These are phyloP conservation scores for Anolis carolinensis DNA, from an alignment of 2,113 vertebrate species.

Conservation along the genomic window DNA sequence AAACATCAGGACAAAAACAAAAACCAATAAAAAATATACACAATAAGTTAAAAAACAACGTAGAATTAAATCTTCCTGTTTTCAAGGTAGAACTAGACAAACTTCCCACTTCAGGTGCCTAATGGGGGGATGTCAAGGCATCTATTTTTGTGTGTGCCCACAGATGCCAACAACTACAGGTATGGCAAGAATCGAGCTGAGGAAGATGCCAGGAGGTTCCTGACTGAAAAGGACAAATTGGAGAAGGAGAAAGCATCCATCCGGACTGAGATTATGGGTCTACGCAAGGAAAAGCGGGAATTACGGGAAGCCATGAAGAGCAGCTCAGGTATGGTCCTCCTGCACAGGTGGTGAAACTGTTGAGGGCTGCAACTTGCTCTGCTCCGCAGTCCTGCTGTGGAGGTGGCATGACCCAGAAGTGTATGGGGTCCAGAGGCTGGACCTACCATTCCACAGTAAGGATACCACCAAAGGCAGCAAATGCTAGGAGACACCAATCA, in stretches of 20 bases:
- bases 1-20: too few species aligned
- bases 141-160: accelerated
- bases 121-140: background rate
- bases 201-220: slow-evolving; percentile 90
- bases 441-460: background rate
- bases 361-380: background rate
- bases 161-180: slow-evolving; percentile 91
- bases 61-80: background rate
- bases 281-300: slow-evolving; percentile 89
- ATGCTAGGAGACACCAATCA: too few species aligned
- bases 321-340: slow-evolving; percentile 74
- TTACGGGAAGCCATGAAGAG: slow-evolving; percentile 86
- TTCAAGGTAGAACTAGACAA: background rate
- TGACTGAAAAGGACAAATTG: slow-evolving; percentile 90
- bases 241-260: slow-evolving; percentile 87
- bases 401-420: background rate
- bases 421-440: too few species aligned
- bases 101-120: background rate
- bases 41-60: too few species aligned
- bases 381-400: background rate
- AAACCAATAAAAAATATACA: too few species aligned
- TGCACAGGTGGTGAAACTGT: background rate
- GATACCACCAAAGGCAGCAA: too few species aligned
- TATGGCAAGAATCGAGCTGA: slow-evolving; percentile 96
- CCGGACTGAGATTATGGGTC: slow-evolving; percentile 79